Evolutionary conservation across 2,797 vertebrate species (phyloP).

Genomic region (Pseudomugil tenellus): DNA sequence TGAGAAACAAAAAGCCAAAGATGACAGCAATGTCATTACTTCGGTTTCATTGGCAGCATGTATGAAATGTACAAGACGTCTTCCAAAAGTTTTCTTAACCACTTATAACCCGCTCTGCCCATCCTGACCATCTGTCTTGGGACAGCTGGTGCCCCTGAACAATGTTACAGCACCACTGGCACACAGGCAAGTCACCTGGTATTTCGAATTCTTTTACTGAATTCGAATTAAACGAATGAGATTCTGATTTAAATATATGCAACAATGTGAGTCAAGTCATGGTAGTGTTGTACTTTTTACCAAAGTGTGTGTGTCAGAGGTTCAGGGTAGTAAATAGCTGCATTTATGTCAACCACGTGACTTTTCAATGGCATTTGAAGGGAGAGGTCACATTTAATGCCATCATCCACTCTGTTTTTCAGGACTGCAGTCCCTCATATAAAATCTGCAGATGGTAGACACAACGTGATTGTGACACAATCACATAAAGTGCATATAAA

Average conservation of each 20-base stretch:
- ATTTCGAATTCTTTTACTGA: background rate
- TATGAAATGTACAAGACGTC: conserved; percentile 47
- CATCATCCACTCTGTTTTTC: conserved; percentile 23
- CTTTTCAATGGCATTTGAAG: conserved; percentile 36
- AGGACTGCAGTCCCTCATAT: conserved; percentile 15
- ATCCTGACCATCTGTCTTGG: conserved; percentile 33
- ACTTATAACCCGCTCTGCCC: conserved; percentile 51
- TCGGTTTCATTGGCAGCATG: conserved; percentile 46
- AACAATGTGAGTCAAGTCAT: background rate
- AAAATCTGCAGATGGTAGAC: conserved; percentile 11
- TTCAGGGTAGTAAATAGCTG: conserved; percentile 47
- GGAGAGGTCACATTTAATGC: conserved; percentile 36
- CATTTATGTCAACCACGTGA: conserved; percentile 41
- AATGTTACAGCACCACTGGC: conserved; percentile 17
- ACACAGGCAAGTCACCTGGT: background rate
- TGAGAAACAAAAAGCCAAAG: conserved; percentile 44
- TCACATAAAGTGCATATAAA: conserved; percentile 7
- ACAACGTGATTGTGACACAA: conserved; percentile 45
- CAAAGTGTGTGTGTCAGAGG: background rate
- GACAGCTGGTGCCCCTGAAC: conserved; percentile 57
- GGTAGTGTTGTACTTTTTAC: background rate
- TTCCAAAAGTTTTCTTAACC: conserved; percentile 54
- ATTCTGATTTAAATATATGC: too few species aligned
- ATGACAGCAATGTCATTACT: conserved; percentile 49
- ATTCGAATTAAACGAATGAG: background rate